Conservation (phyloP, 2,888 invertebrate genomes). For the Ctenicera cuprea region DNA sequence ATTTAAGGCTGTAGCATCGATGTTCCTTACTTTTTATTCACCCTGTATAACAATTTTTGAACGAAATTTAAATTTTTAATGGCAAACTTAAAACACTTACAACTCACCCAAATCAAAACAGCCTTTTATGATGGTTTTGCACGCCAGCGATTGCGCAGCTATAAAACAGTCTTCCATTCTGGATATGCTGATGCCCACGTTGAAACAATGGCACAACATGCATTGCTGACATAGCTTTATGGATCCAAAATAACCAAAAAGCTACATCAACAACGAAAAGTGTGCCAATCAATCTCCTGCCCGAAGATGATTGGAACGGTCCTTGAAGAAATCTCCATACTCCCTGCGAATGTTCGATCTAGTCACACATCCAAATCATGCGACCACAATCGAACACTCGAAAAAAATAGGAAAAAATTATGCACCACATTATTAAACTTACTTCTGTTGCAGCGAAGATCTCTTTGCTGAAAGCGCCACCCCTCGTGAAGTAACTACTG, state of each 20-base stretch:
- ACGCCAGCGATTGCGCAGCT: too few relatives aligned
- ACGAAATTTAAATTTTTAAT: too few relatives aligned
- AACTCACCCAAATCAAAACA: too few relatives aligned
- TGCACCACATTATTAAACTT: too few relatives aligned
- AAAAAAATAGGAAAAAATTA: slow-evolving; percentile 65
- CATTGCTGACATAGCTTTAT: slow-evolving; percentile 73
- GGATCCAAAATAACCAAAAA: slow-evolving; percentile 65
- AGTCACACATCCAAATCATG: slow-evolving; percentile 68
- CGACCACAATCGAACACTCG: slow-evolving; percentile 68
- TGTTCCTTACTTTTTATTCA: too few relatives aligned
- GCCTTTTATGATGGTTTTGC: too few relatives aligned
- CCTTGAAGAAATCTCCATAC: slow-evolving; percentile 56
- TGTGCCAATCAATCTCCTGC: slow-evolving; percentile 51
- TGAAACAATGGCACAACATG: slow-evolving; percentile 60
- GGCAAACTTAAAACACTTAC: too few relatives aligned
- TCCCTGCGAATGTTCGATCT: slow-evolving; percentile 72
- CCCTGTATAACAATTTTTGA: too few relatives aligned
- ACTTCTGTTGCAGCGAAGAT: too few relatives aligned
- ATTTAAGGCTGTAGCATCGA: too few relatives aligned
- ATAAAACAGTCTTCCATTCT: too few relatives aligned
- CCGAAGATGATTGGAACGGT: background rate
- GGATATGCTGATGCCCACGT: background rate
- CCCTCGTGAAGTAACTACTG: slow-evolving; percentile 70
- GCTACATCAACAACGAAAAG: slow-evolving; percentile 69
- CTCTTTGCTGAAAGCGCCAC: background rate